Percentiles rank a stretch among this genome's conserved stretches.
These are phyloP conservation scores for Riptortus pedestris DNA, from an alignment of 1,140 invertebrate genomes.

Conservation along the genomic window DNA sequence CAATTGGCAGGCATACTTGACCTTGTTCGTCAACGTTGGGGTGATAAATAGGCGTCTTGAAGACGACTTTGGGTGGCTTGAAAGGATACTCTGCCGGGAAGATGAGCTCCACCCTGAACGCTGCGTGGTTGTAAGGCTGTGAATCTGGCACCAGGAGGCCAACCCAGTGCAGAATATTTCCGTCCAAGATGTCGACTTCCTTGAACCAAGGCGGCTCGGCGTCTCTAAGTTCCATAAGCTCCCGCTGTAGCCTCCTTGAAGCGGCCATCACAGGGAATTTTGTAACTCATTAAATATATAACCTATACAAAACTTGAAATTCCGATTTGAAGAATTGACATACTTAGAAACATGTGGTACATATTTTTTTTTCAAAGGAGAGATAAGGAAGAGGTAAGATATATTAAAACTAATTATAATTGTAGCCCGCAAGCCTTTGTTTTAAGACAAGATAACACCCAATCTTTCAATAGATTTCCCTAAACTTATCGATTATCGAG, in stretches of 20 bases:
- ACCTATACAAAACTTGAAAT: too few species aligned
- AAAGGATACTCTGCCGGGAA: constrained; percentile 99
- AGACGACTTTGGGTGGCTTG: constrained; percentile 96
- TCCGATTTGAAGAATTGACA: too few species aligned
- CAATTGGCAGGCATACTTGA: constrained; percentile 95
- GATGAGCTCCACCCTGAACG: constrained; percentile 94
- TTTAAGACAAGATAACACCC: too few species aligned
- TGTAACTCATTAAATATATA: too few species aligned
- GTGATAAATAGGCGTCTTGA: constrained; percentile 99
- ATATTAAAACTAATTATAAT: too few species aligned
- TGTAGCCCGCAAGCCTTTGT: too few species aligned
- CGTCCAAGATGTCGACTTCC: constrained; percentile 86
- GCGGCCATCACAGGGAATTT: background rate
- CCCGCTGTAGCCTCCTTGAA: constrained; percentile 35
- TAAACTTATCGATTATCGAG: too few species aligned
- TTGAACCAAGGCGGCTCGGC: constrained; percentile 78
- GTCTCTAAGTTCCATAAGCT: constrained; percentile 72
- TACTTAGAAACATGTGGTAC: too few species aligned
- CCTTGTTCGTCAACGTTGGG: constrained; percentile 99
- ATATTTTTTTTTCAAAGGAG: too few species aligned
- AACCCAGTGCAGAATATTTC: constrained; percentile 88
- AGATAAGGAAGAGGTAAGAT: too few species aligned
- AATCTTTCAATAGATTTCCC: too few species aligned
- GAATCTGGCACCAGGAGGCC: constrained; percentile 89
- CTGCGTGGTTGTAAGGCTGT: constrained; percentile 96